Evolutionary conservation across 2,797 vertebrate genomes (phyloP), one percentile per base, ranked within the genome.

Genomic region (Chanos chanos): DNA sequence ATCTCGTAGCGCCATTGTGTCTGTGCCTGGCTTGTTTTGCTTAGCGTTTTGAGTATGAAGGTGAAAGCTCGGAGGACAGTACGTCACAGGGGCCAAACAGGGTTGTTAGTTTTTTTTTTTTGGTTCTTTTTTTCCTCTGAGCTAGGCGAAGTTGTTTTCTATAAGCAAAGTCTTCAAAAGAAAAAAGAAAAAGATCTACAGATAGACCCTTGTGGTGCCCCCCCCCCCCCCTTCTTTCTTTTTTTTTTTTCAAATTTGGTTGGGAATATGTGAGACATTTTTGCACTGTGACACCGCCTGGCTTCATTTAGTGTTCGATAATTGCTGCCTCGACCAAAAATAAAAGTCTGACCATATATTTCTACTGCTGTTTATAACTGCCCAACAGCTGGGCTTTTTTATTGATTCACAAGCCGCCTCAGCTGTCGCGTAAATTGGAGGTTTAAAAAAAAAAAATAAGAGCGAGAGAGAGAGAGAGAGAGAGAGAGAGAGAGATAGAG

Each of bases 311-410:
- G 59, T 31, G 36, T 51, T 40, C 40, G 51, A 45, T 52, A 71
- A 71, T 58, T 66, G 53, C 19, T 39, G 52, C 47, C 44, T 50
- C 60, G 7, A 16, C 28, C 41, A 56, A 55, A 62, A 71, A 71
- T 66, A 71, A 58, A 47, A 61, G 24, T 9, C 7, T 2, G 28
- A 18, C 58, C 49, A 31, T 62, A 57, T 53, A 48, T 53, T 57
- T 33, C 19, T 9, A 44, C 45, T 55, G 30, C 19, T 43, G 31
- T 50, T 66, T 61, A 39, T n/a, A 62, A 57, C 48, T 47, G 52
- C 41, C 47, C 31, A 66, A 41, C 69, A 71, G 69, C 69, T 66
- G 69, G 33, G 37, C 59, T n/a, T n/a, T 53, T 66, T 52, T 63
- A 58, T 57, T 47, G 63, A 47, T 66, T 62, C 64, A 24, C 39